Conservation (phyloP, 2,113 vertebrate genomes). For the Periophthalmodon schlosseri region DNA sequence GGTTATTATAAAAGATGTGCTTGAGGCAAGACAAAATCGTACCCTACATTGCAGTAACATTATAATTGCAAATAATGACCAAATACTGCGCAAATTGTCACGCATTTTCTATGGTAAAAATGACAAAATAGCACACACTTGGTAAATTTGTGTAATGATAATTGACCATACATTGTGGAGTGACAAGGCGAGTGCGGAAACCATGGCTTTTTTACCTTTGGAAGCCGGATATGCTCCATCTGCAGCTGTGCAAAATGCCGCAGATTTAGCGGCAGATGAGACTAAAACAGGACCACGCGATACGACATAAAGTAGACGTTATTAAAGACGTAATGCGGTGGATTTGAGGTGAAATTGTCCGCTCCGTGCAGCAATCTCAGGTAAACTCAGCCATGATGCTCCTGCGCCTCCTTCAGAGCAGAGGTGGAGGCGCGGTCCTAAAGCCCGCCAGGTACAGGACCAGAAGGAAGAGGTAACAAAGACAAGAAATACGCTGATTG, state of each 20-base stretch:
- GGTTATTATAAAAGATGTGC: neutral
- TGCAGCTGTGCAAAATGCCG: slow-evolving; percentile 19
- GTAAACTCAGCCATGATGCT: slow-evolving; percentile 40
- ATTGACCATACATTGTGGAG: neutral
- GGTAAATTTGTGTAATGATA: neutral
- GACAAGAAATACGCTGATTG: no score
- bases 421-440: slow-evolving; percentile 70
- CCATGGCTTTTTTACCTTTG: slow-evolving; percentile 76
- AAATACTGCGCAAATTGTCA: neutral
- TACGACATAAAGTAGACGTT: neutral
- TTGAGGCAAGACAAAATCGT: no score
- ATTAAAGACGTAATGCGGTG: neutral
- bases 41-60: neutral
- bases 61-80: neutral
- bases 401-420: neutral
- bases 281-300: neutral
- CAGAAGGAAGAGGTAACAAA: neutral
- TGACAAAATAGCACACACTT: neutral
- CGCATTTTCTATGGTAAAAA: neutral
- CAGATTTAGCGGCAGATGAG: slow-evolving; percentile 13
- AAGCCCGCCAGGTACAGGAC: neutral
- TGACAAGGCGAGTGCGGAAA: slow-evolving; percentile 25
- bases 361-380: slow-evolving; percentile 27
- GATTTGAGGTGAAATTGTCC: neutral
- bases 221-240: slow-evolving; percentile 81